A percentile compares a stretch with the other conserved stretches of the same genome.
phyloP scores from a whole-genome alignment of 2,113 vertebrate genomes.

The Ictalurus punctatus region DNA sequence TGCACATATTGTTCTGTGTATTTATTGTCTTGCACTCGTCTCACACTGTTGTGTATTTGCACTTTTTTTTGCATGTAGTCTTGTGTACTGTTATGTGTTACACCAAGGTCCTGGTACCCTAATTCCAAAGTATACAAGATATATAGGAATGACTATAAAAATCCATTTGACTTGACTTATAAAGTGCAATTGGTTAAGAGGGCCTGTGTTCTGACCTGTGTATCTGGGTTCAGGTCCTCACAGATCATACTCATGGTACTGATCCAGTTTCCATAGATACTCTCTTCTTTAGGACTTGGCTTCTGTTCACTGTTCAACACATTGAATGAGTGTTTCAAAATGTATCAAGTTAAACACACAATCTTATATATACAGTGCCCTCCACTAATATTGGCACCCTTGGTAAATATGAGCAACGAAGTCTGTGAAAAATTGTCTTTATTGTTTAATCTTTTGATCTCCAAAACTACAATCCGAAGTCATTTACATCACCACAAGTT shows the following conservation, averaged over 20 bases:
- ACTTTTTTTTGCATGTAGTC: not conserved
- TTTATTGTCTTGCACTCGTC: not conserved
- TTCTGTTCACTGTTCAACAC: constrained; percentile 59
- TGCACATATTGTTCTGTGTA: not conserved
- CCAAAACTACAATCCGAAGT: no score
- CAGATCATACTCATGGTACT: constrained; percentile 72
- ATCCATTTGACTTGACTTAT: not conserved
- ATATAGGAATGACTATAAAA: not conserved
- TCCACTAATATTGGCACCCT: no score
- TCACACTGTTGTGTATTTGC: not conserved
- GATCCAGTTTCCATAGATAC: constrained; percentile 76
- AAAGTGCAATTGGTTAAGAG: not conserved
- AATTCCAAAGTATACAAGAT: not conserved
- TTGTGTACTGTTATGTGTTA: not conserved
- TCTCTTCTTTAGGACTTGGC: constrained; percentile 65
- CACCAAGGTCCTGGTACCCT: not conserved
- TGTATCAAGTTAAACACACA: not conserved
- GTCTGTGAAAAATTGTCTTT: no score
- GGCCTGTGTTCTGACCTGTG: constrained; percentile 53
- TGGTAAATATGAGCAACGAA: no score
- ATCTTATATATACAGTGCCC: no score
- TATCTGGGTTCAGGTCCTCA: constrained; percentile 62
- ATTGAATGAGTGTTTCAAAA: not conserved
- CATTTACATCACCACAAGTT: no score
- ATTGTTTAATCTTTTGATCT: no score